Base-by-base conservation (phyloP, 2,888 invertebrate genomes). In the Drosophila lacicola region DNA sequence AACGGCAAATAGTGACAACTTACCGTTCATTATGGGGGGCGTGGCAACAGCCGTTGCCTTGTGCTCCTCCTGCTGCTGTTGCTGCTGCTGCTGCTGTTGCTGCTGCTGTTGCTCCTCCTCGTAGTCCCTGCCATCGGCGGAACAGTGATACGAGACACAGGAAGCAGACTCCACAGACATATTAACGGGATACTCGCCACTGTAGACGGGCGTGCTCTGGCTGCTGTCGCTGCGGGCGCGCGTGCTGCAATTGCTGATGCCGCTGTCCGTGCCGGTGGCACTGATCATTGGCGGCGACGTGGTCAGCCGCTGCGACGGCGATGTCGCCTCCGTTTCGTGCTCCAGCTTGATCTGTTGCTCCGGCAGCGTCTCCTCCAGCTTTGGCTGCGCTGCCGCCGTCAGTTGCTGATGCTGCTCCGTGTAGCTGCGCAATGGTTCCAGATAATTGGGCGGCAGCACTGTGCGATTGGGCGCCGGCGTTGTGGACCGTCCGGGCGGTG, bases 251-350 rank as follows among this genome's bases (percentile, higher is more conserved):
- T 86, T 89, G 73, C 90, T 90, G 69, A 90, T 90, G 65, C 90
- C 90, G 56, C 90, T 90, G 61, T 90, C 90, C 14, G 90, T 90
- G 61, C 90, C 90, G 4, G 87, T 88, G 78, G 90, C 89, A 44
- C 90, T 90, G 39, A 86, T 90, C 56, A 90, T 39, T 2, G 90
- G 90, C 21, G 90, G 90, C 14, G 90, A 90, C 6, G 89, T 90
- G 51, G 90, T 90, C 14, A 87, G n/a, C 2, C 87, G 63, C 5
- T 83, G 87, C 0, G 67, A 55, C 0, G 83, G 80, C 1, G 86
- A 78, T 0, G 61, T 57, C 0, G 62, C 70, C 44, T 78, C 74
- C 8, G 45, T 10, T 2, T 76, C 73, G 4, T 73, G 78, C 25
- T 73, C 85, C 42, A 66, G 49, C 55, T 87, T 76, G 4, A 56